These are phyloP conservation scores for Lycocerus yunnanus DNA, from an alignment of 2,888 invertebrate genomes.

Conservation along the genomic window DNA sequence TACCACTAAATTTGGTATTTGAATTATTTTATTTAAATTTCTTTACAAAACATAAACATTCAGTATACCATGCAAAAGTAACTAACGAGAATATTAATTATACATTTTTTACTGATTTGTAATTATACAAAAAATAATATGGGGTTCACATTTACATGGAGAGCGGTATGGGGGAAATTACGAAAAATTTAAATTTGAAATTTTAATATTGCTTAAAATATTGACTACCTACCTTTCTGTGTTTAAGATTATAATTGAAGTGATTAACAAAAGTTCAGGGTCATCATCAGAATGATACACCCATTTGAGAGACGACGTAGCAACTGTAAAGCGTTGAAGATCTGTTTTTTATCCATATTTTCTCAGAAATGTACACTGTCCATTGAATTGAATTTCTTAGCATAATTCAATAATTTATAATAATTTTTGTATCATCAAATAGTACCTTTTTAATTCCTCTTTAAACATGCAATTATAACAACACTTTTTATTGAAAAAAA, in stretches of 20 bases:
- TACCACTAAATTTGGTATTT: not conserved
- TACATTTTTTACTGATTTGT: not conserved
- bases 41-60: not conserved
- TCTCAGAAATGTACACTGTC: slow-evolving; percentile 19
- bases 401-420: slow-evolving; percentile 33
- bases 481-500: not conserved
- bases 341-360: slow-evolving; percentile 17
- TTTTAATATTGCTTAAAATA: slow-evolving; percentile 23
- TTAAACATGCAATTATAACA: not conserved
- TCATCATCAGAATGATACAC: slow-evolving; percentile 35
- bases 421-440: slow-evolving; percentile 7
- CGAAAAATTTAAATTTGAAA: not conserved
- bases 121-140: no score
- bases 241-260: slow-evolving; percentile 34
- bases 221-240: slow-evolving; percentile 31
- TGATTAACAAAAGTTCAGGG: slow-evolving; percentile 38
- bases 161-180: not conserved
- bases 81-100: not conserved
- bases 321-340: slow-evolving; percentile 17
- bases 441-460: not conserved
- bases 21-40: not conserved
- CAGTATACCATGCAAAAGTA: not conserved
- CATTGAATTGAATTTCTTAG: slow-evolving; percentile 22
- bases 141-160: not conserved
- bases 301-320: slow-evolving; percentile 19